These are phyloP conservation scores for Macrophya annulata DNA, from an alignment of 2,888 invertebrate species.

Conservation along the genomic window DNA sequence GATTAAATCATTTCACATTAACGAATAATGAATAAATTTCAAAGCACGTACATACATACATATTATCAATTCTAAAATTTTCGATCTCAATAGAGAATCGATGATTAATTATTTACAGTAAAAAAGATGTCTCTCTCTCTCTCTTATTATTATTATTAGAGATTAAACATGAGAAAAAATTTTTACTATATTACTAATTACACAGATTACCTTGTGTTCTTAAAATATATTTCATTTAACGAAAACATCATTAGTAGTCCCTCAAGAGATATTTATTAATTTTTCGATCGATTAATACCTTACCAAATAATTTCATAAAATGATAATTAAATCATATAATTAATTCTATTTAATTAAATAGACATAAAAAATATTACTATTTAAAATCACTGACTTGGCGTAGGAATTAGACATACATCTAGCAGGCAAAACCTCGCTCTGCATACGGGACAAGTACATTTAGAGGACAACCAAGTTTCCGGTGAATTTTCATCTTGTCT, in stretches of 20 bases:
- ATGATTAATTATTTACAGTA: constrained; percentile 14
- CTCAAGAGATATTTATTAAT: not conserved
- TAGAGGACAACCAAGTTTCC: constrained; percentile 89
- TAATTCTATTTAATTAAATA: constrained; percentile 12
- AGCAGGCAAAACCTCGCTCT: constrained; percentile 91
- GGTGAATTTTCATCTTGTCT: constrained; percentile 87
- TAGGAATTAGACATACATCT: constrained; percentile 85
- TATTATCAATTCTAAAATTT: not conserved
- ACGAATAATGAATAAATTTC: not conserved
- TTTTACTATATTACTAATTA: not conserved
- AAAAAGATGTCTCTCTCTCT: not conserved
- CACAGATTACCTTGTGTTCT: not conserved
- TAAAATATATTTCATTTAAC: constrained; percentile 29
- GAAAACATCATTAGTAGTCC: not conserved
- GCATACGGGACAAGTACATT: constrained; percentile 94
- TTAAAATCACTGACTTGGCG: constrained; percentile 27
- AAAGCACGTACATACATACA: not conserved
- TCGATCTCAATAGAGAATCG: not conserved
- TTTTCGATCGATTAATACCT: not conserved
- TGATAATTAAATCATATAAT: not conserved
- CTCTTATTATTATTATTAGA: not conserved
- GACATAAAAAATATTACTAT: not conserved
- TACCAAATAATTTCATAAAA: not conserved
- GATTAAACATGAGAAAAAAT: not conserved
- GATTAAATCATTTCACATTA: not conserved